Conservation (phyloP, 1,140 invertebrate species). For the Zaprionus gabonicus region DNA sequence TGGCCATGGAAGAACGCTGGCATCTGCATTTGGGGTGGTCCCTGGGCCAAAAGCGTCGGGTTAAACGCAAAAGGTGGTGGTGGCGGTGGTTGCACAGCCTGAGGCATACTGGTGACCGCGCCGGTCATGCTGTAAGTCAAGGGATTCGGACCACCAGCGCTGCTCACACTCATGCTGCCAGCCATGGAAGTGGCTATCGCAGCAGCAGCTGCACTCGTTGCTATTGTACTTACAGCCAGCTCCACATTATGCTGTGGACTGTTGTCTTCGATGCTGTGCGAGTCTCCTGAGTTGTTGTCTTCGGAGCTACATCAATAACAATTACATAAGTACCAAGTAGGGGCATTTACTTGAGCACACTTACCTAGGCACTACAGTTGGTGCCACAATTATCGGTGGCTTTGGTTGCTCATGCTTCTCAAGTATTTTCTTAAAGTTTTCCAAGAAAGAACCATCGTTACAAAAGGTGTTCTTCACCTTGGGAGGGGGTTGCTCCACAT, state of each 20-base stretch:
- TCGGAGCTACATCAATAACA: slow-evolving; percentile 34
- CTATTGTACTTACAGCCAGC: slow-evolving; percentile 36
- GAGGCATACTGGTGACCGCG: slow-evolving; percentile 64
- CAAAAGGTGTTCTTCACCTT: slow-evolving; percentile 87
- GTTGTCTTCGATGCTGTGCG: slow-evolving; percentile 40
- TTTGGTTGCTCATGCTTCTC: slow-evolving; percentile 85
- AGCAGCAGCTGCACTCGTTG: slow-evolving; percentile 45
- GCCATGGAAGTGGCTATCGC: slow-evolving; percentile 50
- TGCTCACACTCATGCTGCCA: slow-evolving; percentile 49
- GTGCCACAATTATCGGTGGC: slow-evolving; percentile 70
- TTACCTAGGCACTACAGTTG: slow-evolving; percentile 47
- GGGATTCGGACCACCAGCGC: slow-evolving; percentile 70
- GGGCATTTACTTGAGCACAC: neutral
- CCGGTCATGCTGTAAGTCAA: slow-evolving; percentile 69
- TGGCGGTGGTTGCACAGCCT: slow-evolving; percentile 73
- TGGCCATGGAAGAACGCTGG: slow-evolving; percentile 67
- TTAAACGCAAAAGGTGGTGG: slow-evolving; percentile 84
- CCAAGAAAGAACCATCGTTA: slow-evolving; percentile 91
- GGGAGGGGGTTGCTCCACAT: slow-evolving; percentile 70
- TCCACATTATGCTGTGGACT: slow-evolving; percentile 44
- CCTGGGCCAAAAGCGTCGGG: slow-evolving; percentile 77
- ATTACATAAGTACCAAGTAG: neutral
- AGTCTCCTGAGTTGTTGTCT: slow-evolving; percentile 43
- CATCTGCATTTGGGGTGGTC: slow-evolving; percentile 63
- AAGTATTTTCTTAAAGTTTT: slow-evolving; percentile 90